These are phyloP conservation scores for Sarcophaga carnaria DNA, from an alignment of 2,888 invertebrate species.

Conservation along the genomic window DNA sequence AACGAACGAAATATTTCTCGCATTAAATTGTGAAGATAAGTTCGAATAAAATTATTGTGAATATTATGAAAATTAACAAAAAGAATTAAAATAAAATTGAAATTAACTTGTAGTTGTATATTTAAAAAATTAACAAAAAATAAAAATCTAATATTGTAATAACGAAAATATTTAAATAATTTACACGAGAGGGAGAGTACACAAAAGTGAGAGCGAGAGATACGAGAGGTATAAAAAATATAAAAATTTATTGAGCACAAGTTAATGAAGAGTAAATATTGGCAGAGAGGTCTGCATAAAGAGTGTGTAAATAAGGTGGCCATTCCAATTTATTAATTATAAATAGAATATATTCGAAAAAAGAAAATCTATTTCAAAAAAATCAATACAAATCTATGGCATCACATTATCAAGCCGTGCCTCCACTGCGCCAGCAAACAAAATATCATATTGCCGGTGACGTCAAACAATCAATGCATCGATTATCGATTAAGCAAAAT, in stretches of 20 bases:
- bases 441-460: constrained; percentile 15
- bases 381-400: constrained; percentile 38
- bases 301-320: too few species aligned
- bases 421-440: background rate
- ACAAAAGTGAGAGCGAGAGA: background rate
- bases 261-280: constrained; percentile 11
- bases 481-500: constrained; percentile 36
- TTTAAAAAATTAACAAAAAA: constrained; percentile 17
- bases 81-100: constrained; percentile 55
- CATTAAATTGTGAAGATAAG: constrained; percentile 73
- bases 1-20: constrained; percentile 62
- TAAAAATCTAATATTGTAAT: constrained; percentile 10
- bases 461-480: constrained; percentile 49
- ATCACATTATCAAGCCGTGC: constrained; percentile 8
- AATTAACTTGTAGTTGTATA: background rate
- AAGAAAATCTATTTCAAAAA: background rate
- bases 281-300: background rate
- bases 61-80: constrained; percentile 46
- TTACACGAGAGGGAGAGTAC: constrained; percentile 2
- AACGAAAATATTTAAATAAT: constrained; percentile 16
- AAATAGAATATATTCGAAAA: background rate
- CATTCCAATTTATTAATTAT: too few species aligned
- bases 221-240: background rate
- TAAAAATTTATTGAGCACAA: background rate
- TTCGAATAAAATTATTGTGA: constrained; percentile 50